These are phyloP conservation scores for Osmerus mordax DNA, from an alignment of 2,113 vertebrate genomes.

Conservation along the genomic window DNA sequence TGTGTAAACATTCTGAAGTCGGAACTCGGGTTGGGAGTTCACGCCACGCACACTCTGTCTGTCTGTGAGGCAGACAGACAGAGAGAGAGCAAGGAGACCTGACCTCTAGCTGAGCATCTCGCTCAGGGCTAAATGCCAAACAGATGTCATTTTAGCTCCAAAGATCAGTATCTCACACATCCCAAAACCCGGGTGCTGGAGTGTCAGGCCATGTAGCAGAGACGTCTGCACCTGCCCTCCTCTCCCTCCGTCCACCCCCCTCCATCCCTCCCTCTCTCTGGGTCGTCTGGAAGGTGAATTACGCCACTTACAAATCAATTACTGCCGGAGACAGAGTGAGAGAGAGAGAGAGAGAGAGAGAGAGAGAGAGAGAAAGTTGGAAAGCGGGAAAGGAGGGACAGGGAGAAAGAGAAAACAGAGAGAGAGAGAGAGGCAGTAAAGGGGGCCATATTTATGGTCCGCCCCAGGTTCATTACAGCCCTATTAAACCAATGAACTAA, in stretches of 20 bases:
- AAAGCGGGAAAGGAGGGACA: conserved; percentile 25
- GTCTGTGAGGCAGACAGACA: neutral
- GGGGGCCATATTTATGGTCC: conserved; percentile 49
- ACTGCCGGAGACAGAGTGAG: conserved; percentile 14
- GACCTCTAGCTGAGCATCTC: conserved; percentile 1
- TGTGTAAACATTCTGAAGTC: conserved; percentile 6
- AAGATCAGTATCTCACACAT: too few species aligned
- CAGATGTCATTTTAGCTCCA: too few species aligned
- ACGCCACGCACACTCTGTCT: neutral
- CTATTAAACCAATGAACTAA: conserved; percentile 55
- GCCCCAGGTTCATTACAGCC: conserved; percentile 48
- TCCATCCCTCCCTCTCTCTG: too few species aligned
- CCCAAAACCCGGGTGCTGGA: neutral
- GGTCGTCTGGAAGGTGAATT: conserved; percentile 33
- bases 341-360: conserved; percentile 29
- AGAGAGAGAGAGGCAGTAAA: conserved; percentile 42
- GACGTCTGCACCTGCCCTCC: conserved; percentile 9
- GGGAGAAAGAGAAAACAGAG: conserved; percentile 4
- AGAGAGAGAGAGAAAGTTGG: conserved; percentile 20
- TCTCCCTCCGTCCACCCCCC: conserved; percentile 17
- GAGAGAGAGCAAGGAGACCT: too few species aligned
- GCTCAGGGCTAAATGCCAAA: neutral
- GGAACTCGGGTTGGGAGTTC: neutral
- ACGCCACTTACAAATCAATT: conserved; percentile 55
- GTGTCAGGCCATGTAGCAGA: neutral